Evolutionary conservation across 2,797 vertebrate species (phyloP), one percentile per base, ranked within the genome.

Genomic region (Protosalanx chinensis): DNA sequence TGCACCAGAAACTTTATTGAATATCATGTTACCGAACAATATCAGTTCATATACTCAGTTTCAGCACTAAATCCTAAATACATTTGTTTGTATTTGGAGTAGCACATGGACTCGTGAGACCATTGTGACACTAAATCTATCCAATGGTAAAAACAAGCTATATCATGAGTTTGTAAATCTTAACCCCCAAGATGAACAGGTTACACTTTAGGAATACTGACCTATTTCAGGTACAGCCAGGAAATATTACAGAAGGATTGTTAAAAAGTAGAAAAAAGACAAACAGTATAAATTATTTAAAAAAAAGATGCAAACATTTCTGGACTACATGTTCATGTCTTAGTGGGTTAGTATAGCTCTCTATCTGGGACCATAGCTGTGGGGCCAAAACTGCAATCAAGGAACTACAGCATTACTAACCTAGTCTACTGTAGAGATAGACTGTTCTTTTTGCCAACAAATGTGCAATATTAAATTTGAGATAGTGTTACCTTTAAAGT

Each of bases 31-130:
- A 3, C 10, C 16, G 64, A 51, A 4, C 67, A n/a, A 5, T 68
- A 60, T 32, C 8, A 46, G 10, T 72, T 57, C 3, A 32, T 35
- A 75, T 78, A 63, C 35, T 37, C 16, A 66, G 8, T 64, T 81
- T 76, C 76, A 93, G 88, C 89, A 92, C 91, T 90, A 85, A 91
- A 90, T 88, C 89, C 90, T 90, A 91, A 90, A 89, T 87, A 76
- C 84, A 91, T 88, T 82, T 86, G 88, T 94, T 92, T 93, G 92
- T 46, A 49, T 71, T 29, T 64, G 60, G 41, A 46, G 41, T 57
- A 69, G 41, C 68, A n/a, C 73, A 70, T 82, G 68, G 74, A 72
- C 67, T 72, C 12, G 46, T 64, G 20, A 70, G 29, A 76, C 18
- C 18, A 76, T 70, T 77, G 65, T 67, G 41, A 69, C 29, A 37